phyloP scores from a whole-genome alignment of 2,888 invertebrate genomes.

The Andrena minutula region DNA sequence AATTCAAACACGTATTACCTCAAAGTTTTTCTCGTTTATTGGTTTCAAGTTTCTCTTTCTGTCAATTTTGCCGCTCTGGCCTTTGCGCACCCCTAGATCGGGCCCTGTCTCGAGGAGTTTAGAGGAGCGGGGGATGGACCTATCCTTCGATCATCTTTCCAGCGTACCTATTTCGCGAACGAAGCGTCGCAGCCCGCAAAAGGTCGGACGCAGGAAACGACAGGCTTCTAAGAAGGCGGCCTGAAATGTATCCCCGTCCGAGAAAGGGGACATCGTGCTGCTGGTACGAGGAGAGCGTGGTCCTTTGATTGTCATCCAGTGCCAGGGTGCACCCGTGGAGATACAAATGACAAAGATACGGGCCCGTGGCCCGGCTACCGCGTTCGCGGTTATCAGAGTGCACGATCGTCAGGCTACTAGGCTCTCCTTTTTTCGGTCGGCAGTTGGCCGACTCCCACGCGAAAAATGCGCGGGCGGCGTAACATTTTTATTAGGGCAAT shows the following conservation, averaged over 20 bases:
- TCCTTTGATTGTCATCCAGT: constrained; percentile 75
- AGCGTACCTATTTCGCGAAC: neutral
- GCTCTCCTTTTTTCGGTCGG: constrained; percentile 54
- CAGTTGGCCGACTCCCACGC: constrained; percentile 68
- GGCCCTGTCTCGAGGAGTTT: too few relatives aligned
- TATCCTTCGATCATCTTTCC: neutral
- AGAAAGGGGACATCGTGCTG: constrained; percentile 39
- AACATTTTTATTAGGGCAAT: constrained; percentile 84
- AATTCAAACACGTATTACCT: too few relatives aligned
- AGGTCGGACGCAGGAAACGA: constrained; percentile 7
- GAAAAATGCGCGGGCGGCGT: constrained; percentile 71
- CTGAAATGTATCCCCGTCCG: constrained; percentile 48
- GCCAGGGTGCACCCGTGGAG: constrained; percentile 72
- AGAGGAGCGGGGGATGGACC: too few relatives aligned
- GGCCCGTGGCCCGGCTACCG: constrained; percentile 75
- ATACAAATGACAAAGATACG: constrained; percentile 82
- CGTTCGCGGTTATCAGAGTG: constrained; percentile 76
- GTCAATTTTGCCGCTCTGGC: too few relatives aligned
- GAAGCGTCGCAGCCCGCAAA: neutral
- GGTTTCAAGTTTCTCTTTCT: too few relatives aligned
- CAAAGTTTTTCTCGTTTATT: too few relatives aligned
- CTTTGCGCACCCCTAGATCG: too few relatives aligned
- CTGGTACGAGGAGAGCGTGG: constrained; percentile 14
- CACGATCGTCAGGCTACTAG: constrained; percentile 69
- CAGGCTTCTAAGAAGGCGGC: constrained; percentile 46